Conservation (phyloP, 2,113 vertebrate genomes). For the Aptenodytes patagonicus region DNA sequence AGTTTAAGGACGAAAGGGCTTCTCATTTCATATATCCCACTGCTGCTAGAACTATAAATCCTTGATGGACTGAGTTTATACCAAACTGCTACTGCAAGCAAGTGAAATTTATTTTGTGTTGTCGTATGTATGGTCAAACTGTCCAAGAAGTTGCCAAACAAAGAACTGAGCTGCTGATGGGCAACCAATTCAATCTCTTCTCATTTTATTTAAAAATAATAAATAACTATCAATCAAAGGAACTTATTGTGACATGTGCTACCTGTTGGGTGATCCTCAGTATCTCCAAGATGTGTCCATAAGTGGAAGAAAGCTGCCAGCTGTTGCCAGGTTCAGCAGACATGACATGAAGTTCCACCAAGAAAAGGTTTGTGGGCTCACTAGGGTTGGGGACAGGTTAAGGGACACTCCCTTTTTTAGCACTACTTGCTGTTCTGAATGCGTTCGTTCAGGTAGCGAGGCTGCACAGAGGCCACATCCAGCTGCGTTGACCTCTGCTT, state of each 20-base stretch:
- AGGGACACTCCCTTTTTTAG: not conserved
- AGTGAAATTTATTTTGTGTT: constrained; percentile 35
- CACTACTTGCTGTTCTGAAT: not conserved
- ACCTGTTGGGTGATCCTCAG: not conserved
- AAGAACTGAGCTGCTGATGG: constrained; percentile 28
- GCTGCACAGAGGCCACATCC: not conserved
- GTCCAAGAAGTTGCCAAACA: not conserved
- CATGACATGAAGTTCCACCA: not conserved
- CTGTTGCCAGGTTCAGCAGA: not conserved
- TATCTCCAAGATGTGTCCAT: not conserved
- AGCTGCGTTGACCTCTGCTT: not conserved
- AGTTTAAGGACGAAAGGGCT: constrained; percentile 50
- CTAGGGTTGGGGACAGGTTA: not conserved
- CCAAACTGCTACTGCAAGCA: constrained; percentile 35
- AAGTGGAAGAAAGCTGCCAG: not conserved
- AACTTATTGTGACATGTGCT: not conserved
- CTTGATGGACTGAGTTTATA: constrained; percentile 25
- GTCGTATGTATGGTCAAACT: constrained; percentile 19
- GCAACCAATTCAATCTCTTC: not conserved
- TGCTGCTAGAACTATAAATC: constrained; percentile 53
- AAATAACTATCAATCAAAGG: constrained; percentile 16
- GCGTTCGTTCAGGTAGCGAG: not conserved
- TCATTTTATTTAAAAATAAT: constrained; percentile 54
- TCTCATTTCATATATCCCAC: constrained; percentile 34
- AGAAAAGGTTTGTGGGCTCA: not conserved